Evolutionary conservation across 1,140 invertebrate genomes (phyloP).

Genomic region (Rhynchophorus ferrugineus): DNA sequence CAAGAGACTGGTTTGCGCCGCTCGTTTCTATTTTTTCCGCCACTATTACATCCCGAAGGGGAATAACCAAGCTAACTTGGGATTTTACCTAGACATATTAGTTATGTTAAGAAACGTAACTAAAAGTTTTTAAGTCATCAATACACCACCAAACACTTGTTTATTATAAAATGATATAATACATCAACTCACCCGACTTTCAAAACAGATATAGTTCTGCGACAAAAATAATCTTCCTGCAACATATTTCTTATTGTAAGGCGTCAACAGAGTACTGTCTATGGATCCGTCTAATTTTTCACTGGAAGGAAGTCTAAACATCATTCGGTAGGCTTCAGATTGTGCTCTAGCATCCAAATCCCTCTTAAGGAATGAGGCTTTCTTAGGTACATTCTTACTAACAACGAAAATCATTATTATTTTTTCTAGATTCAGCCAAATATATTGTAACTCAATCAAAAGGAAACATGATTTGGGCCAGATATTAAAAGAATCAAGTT

Average conservation of each 20-base stretch:
- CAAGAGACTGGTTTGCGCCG: constrained; percentile 48
- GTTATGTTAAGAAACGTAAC: no score
- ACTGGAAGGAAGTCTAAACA: constrained; percentile 75
- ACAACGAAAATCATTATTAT: constrained; percentile 23
- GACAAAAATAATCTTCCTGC: constrained; percentile 89
- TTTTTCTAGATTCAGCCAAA: no score
- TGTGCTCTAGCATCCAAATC: constrained; percentile 91
- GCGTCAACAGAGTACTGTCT: constrained; percentile 88
- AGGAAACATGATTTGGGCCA: constrained; percentile 4
- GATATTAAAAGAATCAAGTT: no score
- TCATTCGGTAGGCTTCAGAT: constrained; percentile 75
- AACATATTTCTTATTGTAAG: constrained; percentile 86
- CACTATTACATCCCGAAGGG: constrained; percentile 67
- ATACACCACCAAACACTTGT: no score
- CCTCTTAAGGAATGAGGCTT: constrained; percentile 81
- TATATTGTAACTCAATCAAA: background rate
- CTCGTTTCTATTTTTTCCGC: constrained; percentile 69
- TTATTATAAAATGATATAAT: no score
- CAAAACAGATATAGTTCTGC: constrained; percentile 92
- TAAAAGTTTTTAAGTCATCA: no score
- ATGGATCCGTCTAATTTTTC: constrained; percentile 92
- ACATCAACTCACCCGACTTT: constrained; percentile 71
- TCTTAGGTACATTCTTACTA: constrained; percentile 78
- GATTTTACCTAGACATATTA: constrained; percentile 81
- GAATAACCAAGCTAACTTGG: constrained; percentile 82